Evolutionary conservation across 2,113 vertebrate genomes (phyloP).

Genomic region (Piaya cayana): DNA sequence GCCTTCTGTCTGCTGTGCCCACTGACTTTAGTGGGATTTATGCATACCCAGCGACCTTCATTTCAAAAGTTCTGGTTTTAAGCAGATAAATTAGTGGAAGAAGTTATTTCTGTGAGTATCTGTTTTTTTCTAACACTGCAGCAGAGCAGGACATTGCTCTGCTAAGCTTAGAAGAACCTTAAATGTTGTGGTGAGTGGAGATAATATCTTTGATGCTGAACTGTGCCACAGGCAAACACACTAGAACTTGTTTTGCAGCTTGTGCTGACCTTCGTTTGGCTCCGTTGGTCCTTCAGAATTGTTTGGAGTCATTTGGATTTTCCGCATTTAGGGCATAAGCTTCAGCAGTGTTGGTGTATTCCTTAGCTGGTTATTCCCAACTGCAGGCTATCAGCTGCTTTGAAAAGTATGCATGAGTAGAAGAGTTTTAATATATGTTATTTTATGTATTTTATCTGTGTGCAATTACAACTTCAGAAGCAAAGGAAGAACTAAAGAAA

Average conservation of each 20-base stretch:
- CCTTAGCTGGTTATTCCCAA: neutral
- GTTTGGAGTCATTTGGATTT: neutral
- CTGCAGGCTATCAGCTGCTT: neutral
- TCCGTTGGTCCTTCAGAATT: neutral
- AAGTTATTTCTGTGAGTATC: neutral
- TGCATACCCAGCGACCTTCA: neutral
- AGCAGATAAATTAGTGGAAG: neutral
- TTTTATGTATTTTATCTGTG: neutral
- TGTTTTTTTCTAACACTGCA: neutral
- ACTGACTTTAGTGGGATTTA: neutral
- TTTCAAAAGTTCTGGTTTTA: neutral
- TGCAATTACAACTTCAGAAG: neutral
- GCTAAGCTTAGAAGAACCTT: neutral
- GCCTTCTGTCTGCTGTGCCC: neutral
- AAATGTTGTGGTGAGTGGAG: neutral
- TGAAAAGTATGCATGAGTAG: neutral
- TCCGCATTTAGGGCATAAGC: neutral
- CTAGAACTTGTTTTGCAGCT: conserved; percentile 2
- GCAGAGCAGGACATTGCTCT: neutral
- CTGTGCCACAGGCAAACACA: neutral
- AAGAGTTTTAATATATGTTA: neutral
- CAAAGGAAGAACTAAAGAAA: neutral
- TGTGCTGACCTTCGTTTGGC: neutral
- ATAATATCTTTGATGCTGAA: neutral
- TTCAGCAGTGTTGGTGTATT: neutral